Conservation (phyloP, 2,797 vertebrate species). For the Fratercula arctica region DNA sequence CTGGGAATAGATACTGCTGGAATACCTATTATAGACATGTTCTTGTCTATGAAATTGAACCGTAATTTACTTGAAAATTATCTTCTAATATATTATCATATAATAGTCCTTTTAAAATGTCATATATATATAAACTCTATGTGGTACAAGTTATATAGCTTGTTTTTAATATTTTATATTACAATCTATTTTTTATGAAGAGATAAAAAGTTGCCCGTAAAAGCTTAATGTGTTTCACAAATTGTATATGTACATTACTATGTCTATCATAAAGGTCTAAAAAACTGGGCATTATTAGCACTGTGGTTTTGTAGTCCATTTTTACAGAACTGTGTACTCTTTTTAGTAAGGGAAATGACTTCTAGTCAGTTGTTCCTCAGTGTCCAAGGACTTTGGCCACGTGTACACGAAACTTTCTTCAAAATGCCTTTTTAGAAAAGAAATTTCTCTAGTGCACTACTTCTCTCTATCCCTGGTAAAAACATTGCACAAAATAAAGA, state of each 20-base stretch:
- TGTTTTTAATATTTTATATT: slow-evolving; percentile 54
- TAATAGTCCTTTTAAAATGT: slow-evolving; percentile 14
- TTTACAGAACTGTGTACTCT: background rate
- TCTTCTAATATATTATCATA: slow-evolving; percentile 54
- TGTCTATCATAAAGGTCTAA: slow-evolving; percentile 8
- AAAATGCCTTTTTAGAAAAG: slow-evolving; percentile 10
- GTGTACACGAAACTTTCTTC: background rate
- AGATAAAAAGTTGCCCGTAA: background rate
- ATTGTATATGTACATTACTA: background rate
- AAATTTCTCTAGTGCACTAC: background rate
- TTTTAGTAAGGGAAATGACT: background rate
- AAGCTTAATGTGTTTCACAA: background rate
- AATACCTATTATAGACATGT: background rate
- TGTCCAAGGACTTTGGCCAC: background rate
- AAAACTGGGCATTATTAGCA: slow-evolving; percentile 31
- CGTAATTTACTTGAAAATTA: slow-evolving; percentile 48
- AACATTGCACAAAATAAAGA: background rate
- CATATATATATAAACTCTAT: background rate
- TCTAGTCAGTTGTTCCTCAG: background rate
- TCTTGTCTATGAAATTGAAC: slow-evolving; percentile 27
- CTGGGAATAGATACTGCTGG: slow-evolving; percentile 30
- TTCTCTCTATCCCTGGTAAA: background rate
- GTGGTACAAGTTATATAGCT: slow-evolving; percentile 28
- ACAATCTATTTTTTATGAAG: slow-evolving; percentile 47
- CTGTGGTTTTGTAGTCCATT: slow-evolving; percentile 46